Evolutionary conservation across 2,888 invertebrate genomes (phyloP).

Genomic region (Hydroisotoma schaefferi): DNA sequence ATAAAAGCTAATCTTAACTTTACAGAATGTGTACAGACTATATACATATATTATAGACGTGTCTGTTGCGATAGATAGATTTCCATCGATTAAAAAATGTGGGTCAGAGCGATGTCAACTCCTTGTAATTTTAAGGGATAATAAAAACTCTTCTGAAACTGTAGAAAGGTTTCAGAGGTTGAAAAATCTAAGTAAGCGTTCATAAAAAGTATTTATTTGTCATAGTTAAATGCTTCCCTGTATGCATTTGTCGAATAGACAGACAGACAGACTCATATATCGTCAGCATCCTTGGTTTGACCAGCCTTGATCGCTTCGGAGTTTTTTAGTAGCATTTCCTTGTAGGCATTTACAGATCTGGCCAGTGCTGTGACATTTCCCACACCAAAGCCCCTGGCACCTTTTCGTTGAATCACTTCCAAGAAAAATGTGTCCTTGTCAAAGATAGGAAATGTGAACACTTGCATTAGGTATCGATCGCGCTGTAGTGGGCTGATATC

Average conservation of each 20-base stretch:
- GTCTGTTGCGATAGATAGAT: not conserved
- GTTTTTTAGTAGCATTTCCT: constrained; percentile 16
- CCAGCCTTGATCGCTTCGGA: not conserved
- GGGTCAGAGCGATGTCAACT: constrained; percentile 42
- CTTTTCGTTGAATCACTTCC: constrained; percentile 54
- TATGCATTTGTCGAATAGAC: too few species aligned
- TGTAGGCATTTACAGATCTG: constrained; percentile 51
- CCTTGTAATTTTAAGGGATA: not conserved
- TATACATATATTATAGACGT: not conserved
- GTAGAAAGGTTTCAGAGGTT: not conserved
- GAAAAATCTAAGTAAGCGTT: not conserved
- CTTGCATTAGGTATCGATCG: constrained; percentile 54
- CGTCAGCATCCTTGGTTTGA: not conserved
- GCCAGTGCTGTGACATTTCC: constrained; percentile 56
- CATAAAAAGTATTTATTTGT: too few species aligned
- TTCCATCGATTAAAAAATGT: constrained; percentile 20
- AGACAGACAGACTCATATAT: too few species aligned
- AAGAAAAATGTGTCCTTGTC: constrained; percentile 54
- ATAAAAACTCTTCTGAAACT: too few species aligned
- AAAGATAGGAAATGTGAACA: constrained; percentile 55
- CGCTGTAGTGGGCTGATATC: constrained; percentile 13
- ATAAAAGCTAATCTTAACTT: too few species aligned
- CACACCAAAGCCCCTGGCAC: constrained; percentile 55
- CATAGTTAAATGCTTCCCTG: too few species aligned
- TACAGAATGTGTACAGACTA: too few species aligned